A percentile compares a stretch with the other conserved stretches of the same genome.
Conservation (phyloP, 1,140 invertebrate species). For the Zaprionus camerounensis region DNA sequence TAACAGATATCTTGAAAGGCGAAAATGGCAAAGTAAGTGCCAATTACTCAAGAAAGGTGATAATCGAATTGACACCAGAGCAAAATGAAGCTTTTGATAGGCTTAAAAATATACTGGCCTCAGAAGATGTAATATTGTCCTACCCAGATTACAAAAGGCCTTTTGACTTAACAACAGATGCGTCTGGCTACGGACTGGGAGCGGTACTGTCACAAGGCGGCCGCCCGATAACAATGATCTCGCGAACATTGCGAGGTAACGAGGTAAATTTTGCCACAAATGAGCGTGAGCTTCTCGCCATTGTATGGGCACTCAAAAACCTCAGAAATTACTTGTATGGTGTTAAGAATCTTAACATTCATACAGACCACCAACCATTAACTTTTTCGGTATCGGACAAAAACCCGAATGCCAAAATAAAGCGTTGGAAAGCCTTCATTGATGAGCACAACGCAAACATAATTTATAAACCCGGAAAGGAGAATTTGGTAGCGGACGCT, state of each 20-base stretch:
- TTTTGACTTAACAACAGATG: neutral
- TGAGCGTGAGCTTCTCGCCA: slow-evolving; percentile 20
- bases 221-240: neutral
- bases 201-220: neutral
- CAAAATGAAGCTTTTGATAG: neutral
- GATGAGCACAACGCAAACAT: slow-evolving; percentile 82
- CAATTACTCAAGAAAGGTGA: neutral
- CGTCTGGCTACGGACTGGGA: neutral
- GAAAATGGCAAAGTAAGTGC: slow-evolving; percentile 1
- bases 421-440: slow-evolving; percentile 85
- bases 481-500: slow-evolving; percentile 69
- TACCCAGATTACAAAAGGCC: neutral
- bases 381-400: slow-evolving; percentile 84
- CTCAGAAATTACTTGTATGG: slow-evolving; percentile 74
- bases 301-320: neutral
- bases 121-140: neutral
- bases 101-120: slow-evolving; percentile 1
- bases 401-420: slow-evolving; percentile 84
- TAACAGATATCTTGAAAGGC: slow-evolving; percentile 1
- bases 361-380: slow-evolving; percentile 85
- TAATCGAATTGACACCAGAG: neutral
- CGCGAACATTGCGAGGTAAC: neutral
- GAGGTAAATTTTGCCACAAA: slow-evolving; percentile 81
- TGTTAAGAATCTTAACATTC: slow-evolving; percentile 83
- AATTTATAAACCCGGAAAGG: slow-evolving; percentile 81